A percentile compares a stretch with the other conserved stretches of the same genome.
Conservation (phyloP, 2,113 vertebrate genomes). For the Dunckerocampus dactyliophorus region DNA sequence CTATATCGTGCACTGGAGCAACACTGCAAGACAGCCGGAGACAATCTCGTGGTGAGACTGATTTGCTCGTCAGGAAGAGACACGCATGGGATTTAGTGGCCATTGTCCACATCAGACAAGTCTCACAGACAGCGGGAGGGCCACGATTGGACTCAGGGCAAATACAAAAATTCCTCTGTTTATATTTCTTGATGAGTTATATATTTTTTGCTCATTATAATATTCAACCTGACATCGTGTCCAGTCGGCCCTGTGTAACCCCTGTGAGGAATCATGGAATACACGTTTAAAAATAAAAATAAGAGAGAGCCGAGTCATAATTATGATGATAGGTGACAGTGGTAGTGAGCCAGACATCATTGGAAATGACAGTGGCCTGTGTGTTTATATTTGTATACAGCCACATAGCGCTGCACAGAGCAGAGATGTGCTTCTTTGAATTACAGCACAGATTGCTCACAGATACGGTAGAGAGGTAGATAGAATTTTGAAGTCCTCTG, state of each 20-base stretch:
- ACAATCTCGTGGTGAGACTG: slow-evolving; percentile 52
- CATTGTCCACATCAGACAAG: slow-evolving; percentile 58
- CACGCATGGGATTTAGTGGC: slow-evolving; percentile 50
- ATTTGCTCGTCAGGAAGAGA: slow-evolving; percentile 56
- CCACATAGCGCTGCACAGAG: slow-evolving; percentile 39
- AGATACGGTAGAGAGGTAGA: slow-evolving; percentile 31
- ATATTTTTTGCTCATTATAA: slow-evolving; percentile 70
- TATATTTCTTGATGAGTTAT: slow-evolving; percentile 65
- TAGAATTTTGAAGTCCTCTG: slow-evolving; percentile 39
- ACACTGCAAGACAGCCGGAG: slow-evolving; percentile 44
- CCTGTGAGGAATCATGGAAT: slow-evolving; percentile 61
- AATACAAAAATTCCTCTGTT: slow-evolving; percentile 57
- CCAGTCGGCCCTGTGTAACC: slow-evolving; percentile 60
- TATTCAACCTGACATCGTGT: slow-evolving; percentile 72
- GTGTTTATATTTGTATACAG: slow-evolving; percentile 51
- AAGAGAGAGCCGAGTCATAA: slow-evolving; percentile 49
- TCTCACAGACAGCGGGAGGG: slow-evolving; percentile 48
- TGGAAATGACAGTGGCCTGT: slow-evolving; percentile 59
- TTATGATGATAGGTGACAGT: slow-evolving; percentile 71
- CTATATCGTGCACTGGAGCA: slow-evolving; percentile 38
- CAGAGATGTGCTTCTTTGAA: slow-evolving; percentile 53
- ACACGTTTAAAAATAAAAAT: slow-evolving; percentile 63
- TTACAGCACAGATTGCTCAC: slow-evolving; percentile 47
- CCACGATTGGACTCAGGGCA: slow-evolving; percentile 63
- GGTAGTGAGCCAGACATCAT: slow-evolving; percentile 60